Percentiles rank a stretch among this genome's conserved stretches.
Conservation (phyloP, 2,797 vertebrate genomes). For the Triplophysa bombifrons region DNA sequence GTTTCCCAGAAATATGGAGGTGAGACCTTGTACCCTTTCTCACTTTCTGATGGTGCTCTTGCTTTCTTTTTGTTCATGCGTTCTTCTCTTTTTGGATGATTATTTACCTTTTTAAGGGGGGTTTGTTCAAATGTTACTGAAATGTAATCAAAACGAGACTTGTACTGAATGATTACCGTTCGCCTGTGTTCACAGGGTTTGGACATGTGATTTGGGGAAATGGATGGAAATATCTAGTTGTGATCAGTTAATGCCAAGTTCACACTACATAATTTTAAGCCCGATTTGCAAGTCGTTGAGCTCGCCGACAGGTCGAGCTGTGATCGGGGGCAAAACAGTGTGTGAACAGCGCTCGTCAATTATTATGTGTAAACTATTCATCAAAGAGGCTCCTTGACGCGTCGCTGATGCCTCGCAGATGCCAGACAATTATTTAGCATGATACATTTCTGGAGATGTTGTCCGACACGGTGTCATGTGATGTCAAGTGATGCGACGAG, state of each 20-base stretch:
- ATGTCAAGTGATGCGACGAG: too few species aligned
- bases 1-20: conserved; percentile 50
- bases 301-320: too few species aligned
- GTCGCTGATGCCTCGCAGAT: too few species aligned
- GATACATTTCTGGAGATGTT: too few species aligned
- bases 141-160: conserved; percentile 9
- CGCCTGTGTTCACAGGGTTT: not conserved
- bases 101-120: not conserved
- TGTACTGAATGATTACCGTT: not conserved
- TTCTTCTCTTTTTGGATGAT: conserved; percentile 20
- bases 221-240: not conserved
- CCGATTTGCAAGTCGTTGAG: too few species aligned
- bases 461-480: too few species aligned
- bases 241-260: not conserved
- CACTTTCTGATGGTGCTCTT: conserved; percentile 12
- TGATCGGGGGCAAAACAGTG: too few species aligned
- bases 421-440: too few species aligned
- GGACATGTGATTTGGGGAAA: conserved; percentile 13
- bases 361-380: too few species aligned
- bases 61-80: not conserved
- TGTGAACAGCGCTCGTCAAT: too few species aligned
- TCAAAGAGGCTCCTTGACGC: too few species aligned
- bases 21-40: conserved; percentile 37
- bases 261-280: too few species aligned
- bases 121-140: not conserved